phyloP scores from a whole-genome alignment of 2,113 vertebrate species.

The Polypterus senegalus region DNA sequence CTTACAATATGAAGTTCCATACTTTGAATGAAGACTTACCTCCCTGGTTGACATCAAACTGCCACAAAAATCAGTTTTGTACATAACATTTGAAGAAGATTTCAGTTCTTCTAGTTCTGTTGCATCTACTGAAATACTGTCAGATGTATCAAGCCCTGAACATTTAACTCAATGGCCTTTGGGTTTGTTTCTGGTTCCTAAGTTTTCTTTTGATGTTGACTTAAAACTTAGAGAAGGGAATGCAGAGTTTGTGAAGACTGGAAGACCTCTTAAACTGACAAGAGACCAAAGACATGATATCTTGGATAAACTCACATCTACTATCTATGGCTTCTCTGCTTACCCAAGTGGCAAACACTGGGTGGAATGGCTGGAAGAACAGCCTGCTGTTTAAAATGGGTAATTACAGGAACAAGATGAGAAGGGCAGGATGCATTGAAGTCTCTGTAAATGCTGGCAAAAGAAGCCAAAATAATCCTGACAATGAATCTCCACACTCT shows the following conservation, averaged over 20 bases:
- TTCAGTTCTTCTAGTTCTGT: too few relatives aligned
- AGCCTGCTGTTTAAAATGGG: constrained; percentile 23
- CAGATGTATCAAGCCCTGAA: constrained; percentile 22
- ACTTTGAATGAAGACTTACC: too few relatives aligned
- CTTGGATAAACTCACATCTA: constrained; percentile 18
- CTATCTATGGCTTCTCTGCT: constrained; percentile 24
- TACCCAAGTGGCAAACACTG: constrained; percentile 21
- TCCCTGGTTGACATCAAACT: too few relatives aligned
- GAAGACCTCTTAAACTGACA: constrained; percentile 14
- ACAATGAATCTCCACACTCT: constrained; percentile 18
- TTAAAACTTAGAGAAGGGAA: constrained; percentile 25
- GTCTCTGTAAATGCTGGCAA: constrained; percentile 24
- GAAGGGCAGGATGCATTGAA: constrained; percentile 18
- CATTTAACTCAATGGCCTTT: constrained; percentile 16
- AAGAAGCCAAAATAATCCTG: constrained; percentile 17
- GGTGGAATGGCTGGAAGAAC: constrained; percentile 25
- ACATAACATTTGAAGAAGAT: too few relatives aligned
- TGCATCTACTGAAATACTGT: neutral
- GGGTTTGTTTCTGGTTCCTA: constrained; percentile 19
- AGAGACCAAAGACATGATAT: constrained; percentile 25
- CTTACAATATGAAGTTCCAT: too few relatives aligned
- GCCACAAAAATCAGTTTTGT: too few relatives aligned
- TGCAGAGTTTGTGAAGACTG: constrained; percentile 18
- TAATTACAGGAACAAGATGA: constrained; percentile 20
- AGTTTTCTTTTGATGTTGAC: constrained; percentile 24